Conservation (phyloP, 2,888 invertebrate genomes). For the Diplolepis rosae region DNA sequence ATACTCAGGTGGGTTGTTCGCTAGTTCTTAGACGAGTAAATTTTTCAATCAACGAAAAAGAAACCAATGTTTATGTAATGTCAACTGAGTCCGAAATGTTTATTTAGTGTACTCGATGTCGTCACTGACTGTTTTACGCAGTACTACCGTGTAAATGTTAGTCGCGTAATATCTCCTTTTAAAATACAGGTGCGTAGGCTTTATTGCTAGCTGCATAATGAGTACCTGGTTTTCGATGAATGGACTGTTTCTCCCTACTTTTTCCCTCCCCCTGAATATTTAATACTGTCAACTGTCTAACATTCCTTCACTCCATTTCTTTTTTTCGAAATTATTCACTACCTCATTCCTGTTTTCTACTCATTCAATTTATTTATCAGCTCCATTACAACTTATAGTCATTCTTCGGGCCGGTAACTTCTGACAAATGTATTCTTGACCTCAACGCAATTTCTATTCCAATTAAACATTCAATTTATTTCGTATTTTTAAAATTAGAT, state of each 20-base stretch:
- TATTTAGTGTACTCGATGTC: constrained; percentile 35
- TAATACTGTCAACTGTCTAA: constrained; percentile 19
- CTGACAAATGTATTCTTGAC: too few relatives aligned
- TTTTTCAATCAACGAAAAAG: constrained; percentile 10
- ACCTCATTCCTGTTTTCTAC: constrained; percentile 46
- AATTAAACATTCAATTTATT: background rate
- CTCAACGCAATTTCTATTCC: background rate
- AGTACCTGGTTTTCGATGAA: constrained; percentile 54
- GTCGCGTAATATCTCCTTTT: constrained; percentile 63
- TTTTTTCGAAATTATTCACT: constrained; percentile 34
- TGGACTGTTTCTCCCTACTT: constrained; percentile 39
- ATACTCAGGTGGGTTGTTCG: background rate
- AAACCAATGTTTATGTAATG: constrained; percentile 20
- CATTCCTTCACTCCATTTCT: constrained; percentile 21
- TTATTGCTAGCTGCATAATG: constrained; percentile 47
- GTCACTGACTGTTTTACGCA: constrained; percentile 54
- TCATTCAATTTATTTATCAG: constrained; percentile 32
- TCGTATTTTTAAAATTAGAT: too few relatives aligned
- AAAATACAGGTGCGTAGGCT: constrained; percentile 58
- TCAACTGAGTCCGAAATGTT: constrained; percentile 22
- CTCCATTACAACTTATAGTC: background rate
- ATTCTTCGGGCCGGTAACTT: background rate
- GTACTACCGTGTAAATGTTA: constrained; percentile 30
- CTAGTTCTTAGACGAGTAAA: background rate
- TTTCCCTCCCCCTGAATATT: constrained; percentile 4